These are phyloP conservation scores for Chirona hameri DNA, from an alignment of 2,888 invertebrate species.

Conservation along the genomic window DNA sequence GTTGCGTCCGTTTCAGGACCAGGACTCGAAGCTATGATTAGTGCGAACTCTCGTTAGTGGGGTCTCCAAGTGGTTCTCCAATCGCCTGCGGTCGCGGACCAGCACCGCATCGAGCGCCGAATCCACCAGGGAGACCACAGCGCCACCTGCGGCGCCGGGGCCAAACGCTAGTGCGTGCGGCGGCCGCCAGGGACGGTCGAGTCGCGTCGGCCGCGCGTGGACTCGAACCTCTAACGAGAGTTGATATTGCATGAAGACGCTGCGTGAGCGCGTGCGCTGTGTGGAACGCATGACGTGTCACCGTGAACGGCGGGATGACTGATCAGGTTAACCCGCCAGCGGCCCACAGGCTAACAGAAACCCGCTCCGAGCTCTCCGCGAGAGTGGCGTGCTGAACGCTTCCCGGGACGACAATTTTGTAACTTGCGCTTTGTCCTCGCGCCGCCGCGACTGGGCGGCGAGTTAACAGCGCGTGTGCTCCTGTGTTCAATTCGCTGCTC, in stretches of 20 bases:
- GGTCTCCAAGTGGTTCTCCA: constrained; percentile 24
- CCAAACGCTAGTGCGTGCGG: background rate
- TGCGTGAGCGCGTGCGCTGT: background rate
- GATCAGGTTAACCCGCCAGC: too few relatives aligned
- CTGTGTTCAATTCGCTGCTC: background rate
- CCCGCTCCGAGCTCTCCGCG: background rate
- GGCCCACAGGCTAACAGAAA: background rate
- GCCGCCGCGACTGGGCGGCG: background rate
- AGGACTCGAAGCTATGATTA: constrained; percentile 28
- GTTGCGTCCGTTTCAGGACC: background rate
- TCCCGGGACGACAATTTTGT: background rate
- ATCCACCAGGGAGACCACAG: background rate
- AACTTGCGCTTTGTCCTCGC: background rate
- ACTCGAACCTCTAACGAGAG: constrained; percentile 9
- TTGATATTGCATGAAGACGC: background rate
- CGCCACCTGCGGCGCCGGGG: background rate
- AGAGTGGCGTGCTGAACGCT: background rate
- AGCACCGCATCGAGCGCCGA: too few relatives aligned
- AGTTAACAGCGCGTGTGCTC: too few relatives aligned
- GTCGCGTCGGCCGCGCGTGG: too few relatives aligned
- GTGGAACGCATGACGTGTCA: background rate
- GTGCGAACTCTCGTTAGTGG: constrained; percentile 30
- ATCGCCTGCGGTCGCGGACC: background rate
- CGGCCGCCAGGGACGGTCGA: background rate
- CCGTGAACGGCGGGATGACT: background rate